These are phyloP conservation scores for Bombyx mandarina DNA, from an alignment of 1,140 invertebrate species.

Conservation along the genomic window DNA sequence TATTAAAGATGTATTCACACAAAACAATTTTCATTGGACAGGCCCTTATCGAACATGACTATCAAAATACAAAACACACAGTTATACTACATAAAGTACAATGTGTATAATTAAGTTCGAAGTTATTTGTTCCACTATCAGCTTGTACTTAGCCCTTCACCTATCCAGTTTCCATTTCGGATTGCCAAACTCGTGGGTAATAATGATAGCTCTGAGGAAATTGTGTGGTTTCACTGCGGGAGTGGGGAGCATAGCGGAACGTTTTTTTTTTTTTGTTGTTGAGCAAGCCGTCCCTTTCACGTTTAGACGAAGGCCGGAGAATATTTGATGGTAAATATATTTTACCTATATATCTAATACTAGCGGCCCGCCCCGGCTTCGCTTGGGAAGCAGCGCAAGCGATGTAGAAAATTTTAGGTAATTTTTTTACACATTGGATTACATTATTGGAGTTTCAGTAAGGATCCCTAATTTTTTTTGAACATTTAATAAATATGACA, in stretches of 20 bases:
- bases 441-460: too few species aligned
- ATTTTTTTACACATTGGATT: too few species aligned
- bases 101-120: slow-evolving; percentile 46
- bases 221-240: slow-evolving; percentile 20
- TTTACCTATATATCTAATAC: too few species aligned
- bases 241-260: slow-evolving; percentile 8
- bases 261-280: neutral
- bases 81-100: slow-evolving; percentile 14
- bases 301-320: too few species aligned
- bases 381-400: too few species aligned
- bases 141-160: slow-evolving; percentile 55
- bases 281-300: too few species aligned
- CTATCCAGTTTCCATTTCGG: slow-evolving; percentile 54
- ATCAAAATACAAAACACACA: slow-evolving; percentile 2
- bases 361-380: too few species aligned
- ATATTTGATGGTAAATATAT: too few species aligned
- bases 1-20: too few species aligned
- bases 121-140: slow-evolving; percentile 53
- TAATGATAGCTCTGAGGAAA: slow-evolving; percentile 40
- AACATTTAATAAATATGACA: too few species aligned
- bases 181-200: slow-evolving; percentile 49
- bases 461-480: too few species aligned
- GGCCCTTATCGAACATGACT: slow-evolving; percentile 5
- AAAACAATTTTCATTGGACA: neutral
- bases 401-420: too few species aligned